A percentile compares a stretch with the other conserved stretches of the same genome.
phyloP scores from a whole-genome alignment of 2,113 vertebrate species.

The Gallinago media region DNA sequence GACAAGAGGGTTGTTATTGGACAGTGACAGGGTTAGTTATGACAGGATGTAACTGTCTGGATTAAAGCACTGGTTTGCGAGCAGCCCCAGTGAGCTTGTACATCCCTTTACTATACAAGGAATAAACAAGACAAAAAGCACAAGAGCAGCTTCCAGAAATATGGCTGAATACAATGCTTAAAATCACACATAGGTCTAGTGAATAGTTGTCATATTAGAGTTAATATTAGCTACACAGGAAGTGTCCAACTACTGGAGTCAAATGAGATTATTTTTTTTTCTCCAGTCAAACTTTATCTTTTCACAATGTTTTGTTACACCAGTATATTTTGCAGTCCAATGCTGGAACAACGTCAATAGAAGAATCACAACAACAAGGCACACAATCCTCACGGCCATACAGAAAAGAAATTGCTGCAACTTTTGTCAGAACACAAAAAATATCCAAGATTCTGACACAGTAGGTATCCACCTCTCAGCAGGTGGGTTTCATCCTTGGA shows the following conservation, averaged over 20 bases:
- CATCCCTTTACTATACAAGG: not conserved
- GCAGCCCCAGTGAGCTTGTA: not conserved
- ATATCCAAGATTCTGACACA: not conserved
- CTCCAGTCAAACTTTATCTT: not conserved
- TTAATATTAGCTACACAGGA: not conserved
- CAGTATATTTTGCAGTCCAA: not conserved
- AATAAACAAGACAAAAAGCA: not conserved
- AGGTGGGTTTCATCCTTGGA: not conserved
- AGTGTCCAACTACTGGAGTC: not conserved
- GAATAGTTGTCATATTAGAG: too few species aligned
- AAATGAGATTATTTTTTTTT: not conserved
- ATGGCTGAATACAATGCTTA: not conserved
- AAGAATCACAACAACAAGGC: not conserved
- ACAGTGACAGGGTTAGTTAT: not conserved
- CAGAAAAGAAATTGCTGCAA: not conserved
- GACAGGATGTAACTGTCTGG: rapidly evolving
- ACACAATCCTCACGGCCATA: not conserved
- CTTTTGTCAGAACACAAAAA: not conserved
- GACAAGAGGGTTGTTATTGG: not conserved
- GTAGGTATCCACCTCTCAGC: not conserved
- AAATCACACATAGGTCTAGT: not conserved
- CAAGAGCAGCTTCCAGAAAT: not conserved
- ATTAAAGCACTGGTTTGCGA: not conserved
- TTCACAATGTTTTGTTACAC: not conserved
- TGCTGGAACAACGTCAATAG: not conserved